These are phyloP conservation scores for Columba guinea DNA, from an alignment of 2,797 vertebrate species.

Conservation along the genomic window DNA sequence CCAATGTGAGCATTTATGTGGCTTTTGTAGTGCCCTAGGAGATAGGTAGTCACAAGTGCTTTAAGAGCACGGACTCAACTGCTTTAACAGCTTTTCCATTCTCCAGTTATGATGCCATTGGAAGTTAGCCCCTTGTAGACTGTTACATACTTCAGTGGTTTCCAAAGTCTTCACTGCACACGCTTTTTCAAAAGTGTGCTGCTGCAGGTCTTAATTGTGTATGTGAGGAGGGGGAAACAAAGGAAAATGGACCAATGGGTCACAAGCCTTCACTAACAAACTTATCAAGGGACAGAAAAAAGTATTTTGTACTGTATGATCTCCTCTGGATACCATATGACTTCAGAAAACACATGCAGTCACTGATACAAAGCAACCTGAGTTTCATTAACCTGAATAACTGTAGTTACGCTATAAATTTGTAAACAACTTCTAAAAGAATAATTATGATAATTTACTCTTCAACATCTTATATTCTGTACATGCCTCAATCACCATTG, in stretches of 20 bases:
- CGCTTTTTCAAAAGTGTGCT: fast-evolving
- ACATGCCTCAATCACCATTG: not conserved
- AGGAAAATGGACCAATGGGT: not conserved
- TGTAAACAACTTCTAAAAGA: not conserved
- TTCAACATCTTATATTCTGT: not conserved
- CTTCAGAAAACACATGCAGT: not conserved
- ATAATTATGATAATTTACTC: not conserved
- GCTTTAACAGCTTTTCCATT: not conserved
- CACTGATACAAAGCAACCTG: not conserved
- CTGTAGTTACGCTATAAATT: not conserved
- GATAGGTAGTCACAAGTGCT: not conserved
- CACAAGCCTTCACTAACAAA: not conserved
- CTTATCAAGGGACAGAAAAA: not conserved
- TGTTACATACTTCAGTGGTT: not conserved
- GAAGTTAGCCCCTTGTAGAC: not conserved
- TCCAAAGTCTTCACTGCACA: not conserved
- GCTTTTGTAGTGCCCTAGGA: not conserved
- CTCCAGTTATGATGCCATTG: no score
- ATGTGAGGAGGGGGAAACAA: not conserved
- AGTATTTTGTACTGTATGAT: not conserved
- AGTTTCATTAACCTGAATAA: no score
- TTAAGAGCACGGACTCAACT: not conserved
- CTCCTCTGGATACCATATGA: fast-evolving
- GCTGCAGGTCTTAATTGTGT: not conserved
- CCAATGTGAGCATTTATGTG: fast-evolving